A percentile compares a stretch with the other conserved stretches of the same genome.
Evolutionary conservation across 2,888 invertebrate genomes (phyloP).

Genomic region (Meiosimyza platycephala): DNA sequence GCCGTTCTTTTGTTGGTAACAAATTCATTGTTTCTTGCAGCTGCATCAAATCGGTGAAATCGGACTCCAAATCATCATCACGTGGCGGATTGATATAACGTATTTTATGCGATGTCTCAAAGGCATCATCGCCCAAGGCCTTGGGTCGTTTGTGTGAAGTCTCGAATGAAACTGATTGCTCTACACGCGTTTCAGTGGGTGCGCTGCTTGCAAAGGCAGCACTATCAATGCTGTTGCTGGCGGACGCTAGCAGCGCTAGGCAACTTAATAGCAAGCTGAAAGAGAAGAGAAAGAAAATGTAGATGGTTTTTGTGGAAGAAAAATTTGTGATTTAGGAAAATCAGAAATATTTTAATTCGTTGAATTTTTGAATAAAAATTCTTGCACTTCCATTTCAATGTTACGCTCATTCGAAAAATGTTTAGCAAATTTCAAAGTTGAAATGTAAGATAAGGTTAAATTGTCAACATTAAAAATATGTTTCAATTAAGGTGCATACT

Average conservation of each 20-base stretch:
- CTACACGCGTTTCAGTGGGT: slow-evolving; percentile 42
- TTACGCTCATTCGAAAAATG: too few relatives aligned
- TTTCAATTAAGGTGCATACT: too few relatives aligned
- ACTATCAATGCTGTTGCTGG: slow-evolving; percentile 46
- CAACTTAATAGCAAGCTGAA: slow-evolving; percentile 56
- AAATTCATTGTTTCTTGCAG: slow-evolving; percentile 60
- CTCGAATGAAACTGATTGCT: slow-evolving; percentile 69
- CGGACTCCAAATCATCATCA: slow-evolving; percentile 39
- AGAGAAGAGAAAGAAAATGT: slow-evolving; percentile 17
- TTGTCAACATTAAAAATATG: too few relatives aligned
- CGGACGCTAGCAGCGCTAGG: slow-evolving; percentile 52
- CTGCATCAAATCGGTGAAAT: slow-evolving; percentile 47
- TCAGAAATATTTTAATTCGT: background rate
- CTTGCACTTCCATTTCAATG: too few relatives aligned
- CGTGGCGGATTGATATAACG: slow-evolving; percentile 39
- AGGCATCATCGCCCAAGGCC: slow-evolving; percentile 68
- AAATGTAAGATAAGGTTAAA: too few relatives aligned
- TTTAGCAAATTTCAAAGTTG: too few relatives aligned
- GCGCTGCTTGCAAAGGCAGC: background rate
- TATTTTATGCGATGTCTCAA: slow-evolving; percentile 64
- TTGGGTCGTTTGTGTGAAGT: slow-evolving; percentile 76
- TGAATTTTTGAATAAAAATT: too few relatives aligned
- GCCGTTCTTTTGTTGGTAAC: slow-evolving; percentile 65
- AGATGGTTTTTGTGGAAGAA: too few relatives aligned
- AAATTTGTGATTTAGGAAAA: too few relatives aligned